Percentiles rank a stretch among this genome's conserved stretches.
phyloP scores from a whole-genome alignment of 2,113 vertebrate species.

The Reinhardtius hippoglossoides region DNA sequence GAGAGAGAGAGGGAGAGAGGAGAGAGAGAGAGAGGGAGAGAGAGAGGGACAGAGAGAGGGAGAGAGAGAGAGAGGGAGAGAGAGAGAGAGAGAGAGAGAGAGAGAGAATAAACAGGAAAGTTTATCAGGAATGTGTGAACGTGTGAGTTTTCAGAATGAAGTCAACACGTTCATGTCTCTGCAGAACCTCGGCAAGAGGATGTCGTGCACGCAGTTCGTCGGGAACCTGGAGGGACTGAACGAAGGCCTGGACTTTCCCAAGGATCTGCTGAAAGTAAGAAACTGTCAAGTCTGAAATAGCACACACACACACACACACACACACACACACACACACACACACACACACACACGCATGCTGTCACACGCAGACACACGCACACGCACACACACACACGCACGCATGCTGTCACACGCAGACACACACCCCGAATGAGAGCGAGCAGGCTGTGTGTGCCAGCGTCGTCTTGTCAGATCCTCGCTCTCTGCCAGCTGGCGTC shows the following conservation, averaged over 20 bases:
- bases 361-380: too few species aligned
- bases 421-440: slow-evolving; percentile 24
- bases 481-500: slow-evolving; percentile 65
- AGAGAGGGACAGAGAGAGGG: too few species aligned
- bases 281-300: slow-evolving; percentile 40
- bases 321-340: slow-evolving; percentile 28
- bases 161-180: slow-evolving; percentile 5
- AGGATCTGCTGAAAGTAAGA: slow-evolving; percentile 95
- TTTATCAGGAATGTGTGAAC: neutral
- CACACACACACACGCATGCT: slow-evolving; percentile 22
- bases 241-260: slow-evolving; percentile 91
- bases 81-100: too few species aligned
- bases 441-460: slow-evolving; percentile 50
- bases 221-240: slow-evolving; percentile 95
- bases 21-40: too few species aligned
- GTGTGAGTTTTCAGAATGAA: neutral
- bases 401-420: slow-evolving; percentile 32
- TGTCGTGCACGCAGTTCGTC: slow-evolving; percentile 94
- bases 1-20: too few species aligned
- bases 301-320: slow-evolving; percentile 27
- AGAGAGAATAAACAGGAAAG: too few species aligned
- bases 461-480: slow-evolving; percentile 58
- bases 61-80: too few species aligned
- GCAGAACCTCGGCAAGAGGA: slow-evolving; percentile 95
- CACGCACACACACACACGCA: slow-evolving; percentile 23